Percentiles rank a stretch among this genome's conserved stretches.
Conservation (phyloP, 2,888 invertebrate genomes). For the Tortricodes alternella region DNA sequence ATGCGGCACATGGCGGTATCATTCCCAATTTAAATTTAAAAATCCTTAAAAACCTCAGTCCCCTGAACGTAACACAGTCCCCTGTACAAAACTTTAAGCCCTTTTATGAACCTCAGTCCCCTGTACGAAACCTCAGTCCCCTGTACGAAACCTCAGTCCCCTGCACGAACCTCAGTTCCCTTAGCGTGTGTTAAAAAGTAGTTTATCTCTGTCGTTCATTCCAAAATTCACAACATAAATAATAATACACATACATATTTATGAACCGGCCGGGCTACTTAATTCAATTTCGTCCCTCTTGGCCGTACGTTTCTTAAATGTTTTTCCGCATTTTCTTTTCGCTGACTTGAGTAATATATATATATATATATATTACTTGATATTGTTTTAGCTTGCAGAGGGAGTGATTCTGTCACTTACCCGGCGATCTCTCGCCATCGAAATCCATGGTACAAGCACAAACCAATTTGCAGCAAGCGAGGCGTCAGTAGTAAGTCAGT, state of each 20-base stretch:
- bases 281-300: slow-evolving; percentile 32
- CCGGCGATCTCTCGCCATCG: no score
- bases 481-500: no score
- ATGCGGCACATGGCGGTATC: no score
- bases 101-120: background rate
- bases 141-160: background rate
- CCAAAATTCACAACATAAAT: slow-evolving; percentile 31
- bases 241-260: slow-evolving; percentile 36
- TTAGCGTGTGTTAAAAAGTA: slow-evolving; percentile 11
- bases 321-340: slow-evolving; percentile 20
- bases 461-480: no score
- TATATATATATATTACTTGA: no score
- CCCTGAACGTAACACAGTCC: background rate
- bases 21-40: no score
- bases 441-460: no score
- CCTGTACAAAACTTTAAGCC: background rate
- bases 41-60: background rate
- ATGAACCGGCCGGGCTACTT: slow-evolving; percentile 29
- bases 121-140: background rate
- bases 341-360: no score
- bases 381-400: no score
- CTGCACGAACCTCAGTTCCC: background rate
- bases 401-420: no score
- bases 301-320: slow-evolving; percentile 6
- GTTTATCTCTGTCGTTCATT: slow-evolving; percentile 29